A percentile compares a stretch with the other conserved stretches of the same genome.
These are phyloP conservation scores for Ovis canadensis DNA, from an alignment of 2,113 vertebrate genomes.

Conservation along the genomic window DNA sequence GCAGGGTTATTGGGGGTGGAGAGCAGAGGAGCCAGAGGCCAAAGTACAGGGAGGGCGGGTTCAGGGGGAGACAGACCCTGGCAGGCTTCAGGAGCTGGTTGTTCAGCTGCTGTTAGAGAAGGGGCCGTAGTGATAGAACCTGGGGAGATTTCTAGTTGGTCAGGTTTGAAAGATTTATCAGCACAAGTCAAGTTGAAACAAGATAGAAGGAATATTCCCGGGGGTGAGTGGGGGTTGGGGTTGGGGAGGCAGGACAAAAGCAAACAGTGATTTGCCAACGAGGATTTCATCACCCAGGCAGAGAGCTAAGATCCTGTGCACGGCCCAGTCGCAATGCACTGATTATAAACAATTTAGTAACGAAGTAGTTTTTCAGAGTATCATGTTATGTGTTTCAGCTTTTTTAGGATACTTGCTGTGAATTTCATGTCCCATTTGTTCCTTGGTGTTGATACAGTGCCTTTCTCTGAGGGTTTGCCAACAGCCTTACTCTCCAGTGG, in stretches of 20 bases:
- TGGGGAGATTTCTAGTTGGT: neutral
- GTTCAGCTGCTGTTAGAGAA: neutral
- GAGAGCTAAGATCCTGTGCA: neutral
- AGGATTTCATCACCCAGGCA: neutral
- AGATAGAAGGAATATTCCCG: neutral
- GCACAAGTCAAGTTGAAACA: neutral
- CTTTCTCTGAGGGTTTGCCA: neutral
- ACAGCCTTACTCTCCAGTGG: neutral
- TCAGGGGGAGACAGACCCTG: neutral
- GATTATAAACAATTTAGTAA: neutral
- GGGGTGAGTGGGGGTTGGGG: neutral
- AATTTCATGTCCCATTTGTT: neutral
- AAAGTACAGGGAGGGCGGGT: rapidly evolving
- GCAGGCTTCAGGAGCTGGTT: too few relatives aligned
- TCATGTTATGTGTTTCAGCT: neutral
- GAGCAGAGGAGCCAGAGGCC: neutral
- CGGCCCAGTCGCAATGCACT: neutral
- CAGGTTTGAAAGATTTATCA: neutral
- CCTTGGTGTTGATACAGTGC: neutral
- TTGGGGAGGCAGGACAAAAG: neutral
- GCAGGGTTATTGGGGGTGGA: too few relatives aligned
- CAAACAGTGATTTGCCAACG: neutral
- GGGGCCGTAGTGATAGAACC: neutral
- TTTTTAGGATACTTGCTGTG: neutral
- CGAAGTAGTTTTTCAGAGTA: neutral